Evolutionary conservation across 1,140 invertebrate genomes (phyloP).

Genomic region (Magallana angulata): DNA sequence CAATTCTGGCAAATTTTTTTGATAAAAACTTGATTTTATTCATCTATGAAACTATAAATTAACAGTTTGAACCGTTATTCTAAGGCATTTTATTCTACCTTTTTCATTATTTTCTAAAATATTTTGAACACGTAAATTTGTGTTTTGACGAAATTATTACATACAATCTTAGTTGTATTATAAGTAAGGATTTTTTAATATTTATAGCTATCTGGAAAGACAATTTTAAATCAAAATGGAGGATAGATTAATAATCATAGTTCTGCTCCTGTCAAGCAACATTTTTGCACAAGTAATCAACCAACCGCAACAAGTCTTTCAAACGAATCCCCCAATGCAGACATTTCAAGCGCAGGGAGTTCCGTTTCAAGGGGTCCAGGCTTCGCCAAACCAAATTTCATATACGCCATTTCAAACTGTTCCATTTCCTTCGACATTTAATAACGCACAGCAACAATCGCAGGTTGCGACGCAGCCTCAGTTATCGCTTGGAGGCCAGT

Average conservation of each 20-base stretch:
- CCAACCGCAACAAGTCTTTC: not conserved
- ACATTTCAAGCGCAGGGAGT: constrained; percentile 5
- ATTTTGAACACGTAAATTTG: too few species aligned
- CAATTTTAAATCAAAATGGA: constrained; percentile 21
- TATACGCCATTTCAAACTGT: constrained; percentile 20
- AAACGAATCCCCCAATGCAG: not conserved
- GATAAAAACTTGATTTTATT: too few species aligned
- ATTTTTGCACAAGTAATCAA: constrained; percentile 2
- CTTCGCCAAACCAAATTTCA: constrained; percentile 24
- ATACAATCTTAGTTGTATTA: too few species aligned
- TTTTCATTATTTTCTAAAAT: too few species aligned
- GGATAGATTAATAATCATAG: not conserved
- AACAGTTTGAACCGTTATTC: too few species aligned
- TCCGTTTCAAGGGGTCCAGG: not conserved
- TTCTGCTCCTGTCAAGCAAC: not conserved
- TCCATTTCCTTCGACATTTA: not conserved
- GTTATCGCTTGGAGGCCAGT: not conserved
- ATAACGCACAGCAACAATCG: not conserved
- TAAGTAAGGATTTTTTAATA: not conserved
- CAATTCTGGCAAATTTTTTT: not conserved
- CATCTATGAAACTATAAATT: too few species aligned
- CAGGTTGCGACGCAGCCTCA: not conserved
- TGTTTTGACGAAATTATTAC: too few species aligned
- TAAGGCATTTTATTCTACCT: too few species aligned
- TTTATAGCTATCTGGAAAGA: not conserved